Conservation (phyloP, 2,797 vertebrate genomes). For the Synanceia verrucosa region DNA sequence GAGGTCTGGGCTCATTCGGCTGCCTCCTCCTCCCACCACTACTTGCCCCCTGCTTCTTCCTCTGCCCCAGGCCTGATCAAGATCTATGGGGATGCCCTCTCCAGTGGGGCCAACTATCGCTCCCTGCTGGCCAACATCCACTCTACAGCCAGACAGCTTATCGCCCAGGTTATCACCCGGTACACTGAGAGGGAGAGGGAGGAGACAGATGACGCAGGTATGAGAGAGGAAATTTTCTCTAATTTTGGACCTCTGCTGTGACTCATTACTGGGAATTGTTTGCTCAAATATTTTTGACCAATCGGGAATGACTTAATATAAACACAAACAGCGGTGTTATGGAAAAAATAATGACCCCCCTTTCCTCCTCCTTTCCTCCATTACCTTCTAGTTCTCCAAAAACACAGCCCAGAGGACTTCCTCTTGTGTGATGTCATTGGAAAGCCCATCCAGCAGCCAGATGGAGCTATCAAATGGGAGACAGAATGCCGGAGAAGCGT, state of each 20-base stretch:
- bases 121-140: constrained; percentile 84
- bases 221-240: constrained; percentile 43
- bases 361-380: constrained; percentile 54
- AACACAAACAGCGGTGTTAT: constrained; percentile 59
- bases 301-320: constrained; percentile 53
- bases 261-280: constrained; percentile 50
- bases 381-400: constrained; percentile 82
- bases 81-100: constrained; percentile 86
- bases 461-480: constrained; percentile 87
- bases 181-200: constrained; percentile 86
- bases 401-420: constrained; percentile 86
- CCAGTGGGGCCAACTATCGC: constrained; percentile 87
- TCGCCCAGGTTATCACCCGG: constrained; percentile 86
- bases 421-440: constrained; percentile 90
- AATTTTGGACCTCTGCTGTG: constrained; percentile 46
- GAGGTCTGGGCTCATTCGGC: constrained; percentile 81
- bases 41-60: constrained; percentile 81
- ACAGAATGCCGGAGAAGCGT: constrained; percentile 90
- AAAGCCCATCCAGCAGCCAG: constrained; percentile 83
- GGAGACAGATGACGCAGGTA: constrained; percentile 84
- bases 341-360: constrained; percentile 60
- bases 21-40: constrained; percentile 83
- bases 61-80: constrained; percentile 86
- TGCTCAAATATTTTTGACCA: constrained; percentile 36
- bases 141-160: constrained; percentile 85